phyloP scores from a whole-genome alignment of 2,797 vertebrate genomes.

The Aplochiton taeniatus region DNA sequence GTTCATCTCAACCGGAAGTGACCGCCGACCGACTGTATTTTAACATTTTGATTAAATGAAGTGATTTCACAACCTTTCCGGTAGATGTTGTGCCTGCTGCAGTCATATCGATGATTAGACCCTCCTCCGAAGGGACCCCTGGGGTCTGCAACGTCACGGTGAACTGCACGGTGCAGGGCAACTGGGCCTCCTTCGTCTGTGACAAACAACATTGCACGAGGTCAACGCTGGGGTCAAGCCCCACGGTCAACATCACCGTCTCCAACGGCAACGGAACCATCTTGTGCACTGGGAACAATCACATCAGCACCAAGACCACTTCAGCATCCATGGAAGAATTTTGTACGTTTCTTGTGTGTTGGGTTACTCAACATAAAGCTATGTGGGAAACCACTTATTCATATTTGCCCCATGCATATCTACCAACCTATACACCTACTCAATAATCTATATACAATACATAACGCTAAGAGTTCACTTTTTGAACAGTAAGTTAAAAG shows the following conservation, averaged over 20 bases:
- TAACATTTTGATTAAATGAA: background rate
- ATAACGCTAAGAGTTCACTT: background rate
- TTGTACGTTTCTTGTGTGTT: constrained; percentile 42
- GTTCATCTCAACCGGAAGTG: background rate
- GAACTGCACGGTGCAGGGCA: constrained; percentile 51
- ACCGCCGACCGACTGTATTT: too few relatives aligned
- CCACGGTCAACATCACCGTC: constrained; percentile 41
- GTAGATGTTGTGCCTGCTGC: constrained; percentile 46
- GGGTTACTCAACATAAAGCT: constrained; percentile 6
- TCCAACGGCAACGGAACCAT: rapidly evolving
- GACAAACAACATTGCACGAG: rapidly evolving
- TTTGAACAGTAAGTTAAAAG: background rate
- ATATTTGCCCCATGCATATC: background rate
- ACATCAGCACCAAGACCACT: constrained; percentile 30
- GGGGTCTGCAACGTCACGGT: constrained; percentile 39
- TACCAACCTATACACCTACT: background rate
- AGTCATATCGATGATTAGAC: background rate
- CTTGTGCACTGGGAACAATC: constrained; percentile 47
- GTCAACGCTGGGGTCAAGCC: background rate
- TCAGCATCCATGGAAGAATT: background rate
- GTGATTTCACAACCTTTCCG: background rate
- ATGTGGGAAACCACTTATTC: background rate
- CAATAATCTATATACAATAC: background rate
- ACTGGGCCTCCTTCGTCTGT: constrained; percentile 35
- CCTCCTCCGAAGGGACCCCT: constrained; percentile 22